Percentiles rank a stretch among this genome's conserved stretches.
These are phyloP conservation scores for Sander lucioperca DNA, from an alignment of 2,113 vertebrate genomes.

Conservation along the genomic window DNA sequence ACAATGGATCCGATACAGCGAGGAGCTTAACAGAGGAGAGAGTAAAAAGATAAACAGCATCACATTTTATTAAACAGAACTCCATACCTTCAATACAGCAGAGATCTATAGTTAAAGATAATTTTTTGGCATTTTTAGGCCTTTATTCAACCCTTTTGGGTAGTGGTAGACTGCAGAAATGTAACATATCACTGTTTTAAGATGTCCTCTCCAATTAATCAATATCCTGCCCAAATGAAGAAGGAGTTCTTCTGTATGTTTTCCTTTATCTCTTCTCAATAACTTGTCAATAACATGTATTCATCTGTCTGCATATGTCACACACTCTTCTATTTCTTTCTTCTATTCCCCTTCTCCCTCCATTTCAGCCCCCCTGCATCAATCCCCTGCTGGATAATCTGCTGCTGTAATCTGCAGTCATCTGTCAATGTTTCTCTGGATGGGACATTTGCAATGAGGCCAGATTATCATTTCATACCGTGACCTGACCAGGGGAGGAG, in stretches of 20 bases:
- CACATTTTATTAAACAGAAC: slow-evolving; percentile 40
- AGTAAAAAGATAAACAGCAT: slow-evolving; percentile 40
- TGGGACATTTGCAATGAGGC: slow-evolving; percentile 76
- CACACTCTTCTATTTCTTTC: slow-evolving; percentile 7
- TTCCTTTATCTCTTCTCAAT: neutral
- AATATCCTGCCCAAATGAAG: neutral
- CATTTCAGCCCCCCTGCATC: slow-evolving; percentile 17
- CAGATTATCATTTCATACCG: slow-evolving; percentile 74
- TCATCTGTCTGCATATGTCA: slow-evolving; percentile 1
- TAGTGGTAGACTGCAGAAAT: neutral
- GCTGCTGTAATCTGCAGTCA: slow-evolving; percentile 79
- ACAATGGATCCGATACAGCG: slow-evolving; percentile 63
- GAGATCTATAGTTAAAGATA: too few relatives aligned
- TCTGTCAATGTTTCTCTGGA: slow-evolving; percentile 80
- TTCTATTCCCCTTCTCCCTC: slow-evolving; percentile 8
- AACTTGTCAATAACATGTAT: neutral
- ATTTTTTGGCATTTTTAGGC: too few relatives aligned
- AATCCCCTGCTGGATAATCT: slow-evolving; percentile 75
- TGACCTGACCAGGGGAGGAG: slow-evolving; percentile 67
- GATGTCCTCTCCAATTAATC: neutral
- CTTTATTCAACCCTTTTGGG: too few relatives aligned
- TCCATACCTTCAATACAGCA: neutral
- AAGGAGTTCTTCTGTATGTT: neutral
- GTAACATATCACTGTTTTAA: neutral
- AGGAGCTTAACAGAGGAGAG: slow-evolving; percentile 55